Evolutionary conservation across 1,140 invertebrate genomes (phyloP), one percentile per base, ranked within the genome.

Genomic region (Nasonia giraulti): DNA sequence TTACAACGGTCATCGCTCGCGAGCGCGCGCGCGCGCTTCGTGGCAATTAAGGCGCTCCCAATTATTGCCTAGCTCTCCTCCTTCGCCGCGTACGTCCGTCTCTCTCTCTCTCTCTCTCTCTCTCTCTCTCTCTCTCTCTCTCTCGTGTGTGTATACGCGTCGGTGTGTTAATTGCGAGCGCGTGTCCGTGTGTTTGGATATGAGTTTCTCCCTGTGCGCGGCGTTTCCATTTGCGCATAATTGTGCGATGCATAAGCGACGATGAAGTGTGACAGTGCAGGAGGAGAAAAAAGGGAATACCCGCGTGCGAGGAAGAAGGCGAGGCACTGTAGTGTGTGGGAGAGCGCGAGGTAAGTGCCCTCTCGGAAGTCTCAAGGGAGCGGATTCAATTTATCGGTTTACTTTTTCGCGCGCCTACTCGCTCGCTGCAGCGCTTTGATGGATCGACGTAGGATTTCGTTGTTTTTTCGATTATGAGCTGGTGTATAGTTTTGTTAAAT

Each of bases 41-140:
- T 88, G 88, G 90, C 91, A 91, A 91, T 91, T 91, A 91, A 90
- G 90, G 89, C 89, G 89, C 90, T 90, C 89, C 91, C 89, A 91
- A 91, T 92, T 92, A 91, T 91, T 90, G 87, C 89, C 87, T 55
- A 73, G 78, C 78, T 74, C 71, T 83, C 62, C 76, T 62, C 73
- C 73, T 84, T 76, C 87, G 68, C 71, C 87, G 27, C 77, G 33
- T 87, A 85, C 5, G 47, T 37, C 27, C 27, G 47, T 14, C 27
- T 73, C 69, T 27, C 20, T 73, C 69, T 27, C 27, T 27, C 23
- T 27, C 23, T 27, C 23, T 27, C 23, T 27, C 23, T 27, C 23
- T 27, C 27, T 27, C 27, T 27, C 27, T 27, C 27, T 27, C 27
- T 27, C 27, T 27, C 27, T 27, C 27, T 27, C 27, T 27, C 27